Conservation (phyloP, 1,140 invertebrate genomes). For the Macrobrachium rosenbergii region DNA sequence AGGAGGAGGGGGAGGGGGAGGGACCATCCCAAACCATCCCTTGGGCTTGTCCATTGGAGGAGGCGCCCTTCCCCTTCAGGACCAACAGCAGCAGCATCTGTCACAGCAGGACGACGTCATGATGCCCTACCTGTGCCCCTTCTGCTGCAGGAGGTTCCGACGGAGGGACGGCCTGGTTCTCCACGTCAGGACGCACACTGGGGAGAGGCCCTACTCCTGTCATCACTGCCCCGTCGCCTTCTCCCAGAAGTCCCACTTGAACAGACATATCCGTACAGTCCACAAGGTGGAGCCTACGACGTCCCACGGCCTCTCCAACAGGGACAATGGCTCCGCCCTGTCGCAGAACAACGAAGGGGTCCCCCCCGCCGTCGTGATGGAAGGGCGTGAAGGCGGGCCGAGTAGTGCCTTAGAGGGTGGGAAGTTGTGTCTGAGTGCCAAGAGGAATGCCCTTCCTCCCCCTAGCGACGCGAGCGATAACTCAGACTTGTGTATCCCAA, state of each 20-base stretch:
- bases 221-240: conserved; percentile 58
- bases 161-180: conserved; percentile 54
- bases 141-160: conserved; percentile 55
- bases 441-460: neutral
- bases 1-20: too few relatives aligned
- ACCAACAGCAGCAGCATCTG: conserved; percentile 21
- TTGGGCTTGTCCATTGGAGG: neutral
- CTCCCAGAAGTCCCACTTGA: conserved; percentile 53
- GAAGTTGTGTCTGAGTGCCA: neutral
- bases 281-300: conserved; percentile 55
- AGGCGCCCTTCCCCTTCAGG: neutral
- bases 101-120: conserved; percentile 32
- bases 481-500: conserved; percentile 24
- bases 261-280: conserved; percentile 50
- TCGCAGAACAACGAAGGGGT: neutral
- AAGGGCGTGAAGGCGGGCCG: neutral
- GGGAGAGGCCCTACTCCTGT: conserved; percentile 51
- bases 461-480: conserved; percentile 15
- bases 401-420: neutral
- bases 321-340: neutral
- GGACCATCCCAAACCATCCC: neutral
- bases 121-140: conserved; percentile 54
- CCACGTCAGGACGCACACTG: conserved; percentile 52
- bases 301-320: neutral
- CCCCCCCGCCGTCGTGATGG: too few relatives aligned